phyloP scores from a whole-genome alignment of 2,113 vertebrate species.

The Andinoacara biseriatus region DNA sequence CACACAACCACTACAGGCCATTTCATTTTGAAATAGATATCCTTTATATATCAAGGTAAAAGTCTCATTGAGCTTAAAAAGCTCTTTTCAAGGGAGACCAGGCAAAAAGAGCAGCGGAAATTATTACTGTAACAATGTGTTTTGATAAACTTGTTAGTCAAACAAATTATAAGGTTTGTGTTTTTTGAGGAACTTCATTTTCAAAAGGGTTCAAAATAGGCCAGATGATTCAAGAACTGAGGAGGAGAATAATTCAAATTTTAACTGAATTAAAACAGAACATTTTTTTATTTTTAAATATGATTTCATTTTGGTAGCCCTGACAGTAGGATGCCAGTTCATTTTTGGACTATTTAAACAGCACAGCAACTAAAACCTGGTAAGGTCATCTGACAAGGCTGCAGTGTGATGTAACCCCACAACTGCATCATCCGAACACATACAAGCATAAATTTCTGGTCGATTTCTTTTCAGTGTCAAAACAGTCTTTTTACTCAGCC shows the following conservation, averaged over 20 bases:
- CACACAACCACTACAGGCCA: background rate
- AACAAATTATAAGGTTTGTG: background rate
- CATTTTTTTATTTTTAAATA: rapidly evolving
- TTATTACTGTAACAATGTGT: background rate
- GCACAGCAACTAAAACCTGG: background rate
- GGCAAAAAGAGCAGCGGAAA: background rate
- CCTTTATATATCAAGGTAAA: background rate
- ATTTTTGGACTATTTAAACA: background rate
- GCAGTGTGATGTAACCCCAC: too few species aligned
- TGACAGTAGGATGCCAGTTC: background rate
- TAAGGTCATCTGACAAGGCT: background rate
- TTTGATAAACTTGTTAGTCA: background rate
- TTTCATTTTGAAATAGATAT: background rate
- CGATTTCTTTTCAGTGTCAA: background rate
- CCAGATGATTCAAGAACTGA: background rate
- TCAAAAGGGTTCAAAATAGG: background rate
- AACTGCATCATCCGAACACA: background rate
- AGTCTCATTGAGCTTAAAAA: background rate
- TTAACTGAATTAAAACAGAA: background rate
- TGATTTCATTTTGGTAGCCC: background rate
- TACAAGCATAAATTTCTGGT: background rate
- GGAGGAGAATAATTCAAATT: background rate
- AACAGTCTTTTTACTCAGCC: background rate
- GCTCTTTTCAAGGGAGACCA: background rate
- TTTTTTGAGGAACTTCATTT: background rate